A percentile compares a stretch with the other conserved stretches of the same genome.
Evolutionary conservation across 2,113 vertebrate genomes (phyloP).

Genomic region (Dolichallabes microphthalmus): DNA sequence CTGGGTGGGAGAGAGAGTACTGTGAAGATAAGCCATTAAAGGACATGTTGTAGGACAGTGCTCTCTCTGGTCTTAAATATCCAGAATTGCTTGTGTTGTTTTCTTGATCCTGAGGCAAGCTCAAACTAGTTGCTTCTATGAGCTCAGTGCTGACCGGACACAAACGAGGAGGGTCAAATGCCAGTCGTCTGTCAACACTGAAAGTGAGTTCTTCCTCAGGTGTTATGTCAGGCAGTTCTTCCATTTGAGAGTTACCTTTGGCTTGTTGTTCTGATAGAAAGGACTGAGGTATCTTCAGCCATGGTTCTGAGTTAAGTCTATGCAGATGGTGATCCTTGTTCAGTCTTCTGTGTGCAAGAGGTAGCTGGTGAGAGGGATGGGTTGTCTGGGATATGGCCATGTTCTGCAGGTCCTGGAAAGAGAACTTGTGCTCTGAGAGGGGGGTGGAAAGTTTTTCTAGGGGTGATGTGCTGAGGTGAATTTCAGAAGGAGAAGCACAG

Average conservation of each 20-base stretch:
- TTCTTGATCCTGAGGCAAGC: slow-evolving; percentile 64
- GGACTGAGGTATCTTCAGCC: slow-evolving; percentile 75
- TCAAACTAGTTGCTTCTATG: slow-evolving; percentile 66
- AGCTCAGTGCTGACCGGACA: slow-evolving; percentile 72
- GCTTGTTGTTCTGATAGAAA: slow-evolving; percentile 68
- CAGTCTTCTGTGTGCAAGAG: slow-evolving; percentile 25
- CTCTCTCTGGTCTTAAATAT: slow-evolving; percentile 34
- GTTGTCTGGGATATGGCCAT: slow-evolving; percentile 63
- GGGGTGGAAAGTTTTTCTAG: slow-evolving; percentile 57
- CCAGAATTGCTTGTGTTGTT: background rate
- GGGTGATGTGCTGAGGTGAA: slow-evolving; percentile 73
- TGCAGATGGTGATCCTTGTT: slow-evolving; percentile 67
- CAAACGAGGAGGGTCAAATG: slow-evolving; percentile 61
- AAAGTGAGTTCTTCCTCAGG: slow-evolving; percentile 70
- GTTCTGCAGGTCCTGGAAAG: slow-evolving; percentile 61
- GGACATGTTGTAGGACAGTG: slow-evolving; percentile 67
- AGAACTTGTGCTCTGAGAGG: slow-evolving; percentile 64
- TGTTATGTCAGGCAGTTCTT: slow-evolving; percentile 68
- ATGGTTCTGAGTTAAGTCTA: slow-evolving; percentile 76
- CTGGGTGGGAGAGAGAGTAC: slow-evolving; percentile 70
- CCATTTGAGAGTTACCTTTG: slow-evolving; percentile 64
- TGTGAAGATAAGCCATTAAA: slow-evolving; percentile 73
- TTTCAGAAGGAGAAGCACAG: slow-evolving; percentile 77
- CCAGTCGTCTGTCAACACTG: slow-evolving; percentile 60
- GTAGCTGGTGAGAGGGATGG: slow-evolving; percentile 66